A percentile compares a stretch with the other conserved stretches of the same genome.
These are phyloP conservation scores for Pegea sp. DNA, from an alignment of 23 tunicate genomes.

Conservation along the genomic window DNA sequence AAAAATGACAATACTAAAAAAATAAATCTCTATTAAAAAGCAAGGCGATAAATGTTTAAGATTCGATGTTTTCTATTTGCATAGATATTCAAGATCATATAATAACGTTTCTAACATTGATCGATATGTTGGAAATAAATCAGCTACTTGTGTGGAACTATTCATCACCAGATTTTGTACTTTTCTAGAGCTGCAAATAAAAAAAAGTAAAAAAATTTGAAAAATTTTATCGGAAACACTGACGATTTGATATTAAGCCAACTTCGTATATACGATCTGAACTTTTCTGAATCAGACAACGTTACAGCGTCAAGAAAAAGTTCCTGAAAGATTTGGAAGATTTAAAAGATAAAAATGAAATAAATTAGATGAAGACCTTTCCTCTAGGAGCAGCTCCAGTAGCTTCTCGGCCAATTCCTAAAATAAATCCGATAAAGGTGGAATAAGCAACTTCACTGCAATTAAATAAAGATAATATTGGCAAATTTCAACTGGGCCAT, in stretches of 20 bases:
- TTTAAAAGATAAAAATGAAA: too few species aligned
- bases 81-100: not conserved
- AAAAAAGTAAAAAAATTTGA: too few species aligned
- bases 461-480: not conserved
- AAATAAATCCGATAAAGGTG: not conserved
- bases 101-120: not conserved
- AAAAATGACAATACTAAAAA: too few species aligned
- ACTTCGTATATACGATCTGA: not conserved
- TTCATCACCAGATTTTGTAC: not conserved
- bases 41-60: too few species aligned
- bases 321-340: constrained; percentile 1
- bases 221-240: not conserved
- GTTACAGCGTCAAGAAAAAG: not conserved
- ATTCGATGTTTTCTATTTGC: too few species aligned
- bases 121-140: not conserved
- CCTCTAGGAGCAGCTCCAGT: not conserved
- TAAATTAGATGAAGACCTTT: too few species aligned
- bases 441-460: not conserved
- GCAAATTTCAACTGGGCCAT: too few species aligned
- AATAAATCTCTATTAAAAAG: too few species aligned
- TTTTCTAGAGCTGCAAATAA: not conserved
- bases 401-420: not conserved
- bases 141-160: not conserved
- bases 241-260: not conserved
- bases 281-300: not conserved